A percentile compares a stretch with the other conserved stretches of the same genome.
These are phyloP conservation scores for Poicephalus meyeri DNA, from an alignment of 2,113 vertebrate genomes.

Conservation along the genomic window DNA sequence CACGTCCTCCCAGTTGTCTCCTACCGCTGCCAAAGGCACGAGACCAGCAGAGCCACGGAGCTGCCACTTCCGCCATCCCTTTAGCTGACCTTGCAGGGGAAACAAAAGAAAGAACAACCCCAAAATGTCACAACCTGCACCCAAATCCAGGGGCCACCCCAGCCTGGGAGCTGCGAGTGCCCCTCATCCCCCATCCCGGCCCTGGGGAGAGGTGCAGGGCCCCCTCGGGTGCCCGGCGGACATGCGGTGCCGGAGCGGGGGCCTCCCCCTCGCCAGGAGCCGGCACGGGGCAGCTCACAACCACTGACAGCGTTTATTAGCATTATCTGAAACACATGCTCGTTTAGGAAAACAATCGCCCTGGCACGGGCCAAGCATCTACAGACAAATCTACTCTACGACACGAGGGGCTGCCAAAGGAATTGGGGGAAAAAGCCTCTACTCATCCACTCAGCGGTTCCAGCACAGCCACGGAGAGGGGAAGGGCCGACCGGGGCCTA, in stretches of 20 bases:
- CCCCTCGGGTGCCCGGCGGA: background rate
- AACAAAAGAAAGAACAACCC: background rate
- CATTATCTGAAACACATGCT: constrained; percentile 50
- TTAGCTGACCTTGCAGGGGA: constrained; percentile 43
- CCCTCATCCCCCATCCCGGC: background rate
- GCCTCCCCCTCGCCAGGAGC: background rate
- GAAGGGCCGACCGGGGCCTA: background rate
- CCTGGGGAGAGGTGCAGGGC: background rate
- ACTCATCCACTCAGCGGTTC: constrained; percentile 69
- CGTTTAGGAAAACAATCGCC: constrained; percentile 66
- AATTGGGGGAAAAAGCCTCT: constrained; percentile 41
- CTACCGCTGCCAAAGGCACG: background rate
- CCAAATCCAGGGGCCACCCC: background rate
- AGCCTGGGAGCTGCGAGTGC: background rate
- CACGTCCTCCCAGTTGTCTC: background rate
- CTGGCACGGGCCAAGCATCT: constrained; percentile 72
- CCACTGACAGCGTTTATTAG: constrained; percentile 57
- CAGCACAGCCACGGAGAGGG: constrained; percentile 34
- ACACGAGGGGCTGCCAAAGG: constrained; percentile 65
- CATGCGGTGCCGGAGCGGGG: background rate
- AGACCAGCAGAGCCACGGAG: constrained; percentile 18
- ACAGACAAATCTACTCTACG: constrained; percentile 72
- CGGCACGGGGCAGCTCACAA: background rate
- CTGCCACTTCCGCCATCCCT: background rate
- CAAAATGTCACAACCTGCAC: constrained; percentile 17